Base-by-base conservation (phyloP, 1,140 invertebrate genomes). In the Copidosoma floridanum region DNA sequence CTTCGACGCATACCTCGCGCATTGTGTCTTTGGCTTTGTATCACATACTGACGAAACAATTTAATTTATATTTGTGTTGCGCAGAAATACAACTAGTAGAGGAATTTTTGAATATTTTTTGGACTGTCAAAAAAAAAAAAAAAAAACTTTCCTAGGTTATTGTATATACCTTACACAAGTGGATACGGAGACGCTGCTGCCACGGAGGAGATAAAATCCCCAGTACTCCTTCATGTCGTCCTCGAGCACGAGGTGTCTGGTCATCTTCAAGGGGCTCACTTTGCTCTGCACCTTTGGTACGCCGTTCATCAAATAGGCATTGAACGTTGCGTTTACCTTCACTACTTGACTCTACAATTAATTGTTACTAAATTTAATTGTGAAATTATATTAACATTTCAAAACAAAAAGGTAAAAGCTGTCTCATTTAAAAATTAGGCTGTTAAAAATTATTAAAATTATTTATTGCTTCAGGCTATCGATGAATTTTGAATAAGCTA, bases 161-260 rank as follows among this genome's bases (percentile, higher is more conserved):
- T 29, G 37, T 43, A 29, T 65, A 58, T 78, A 88, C 87, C 88
- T 86, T 7, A 87, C 85, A 77, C 90, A 92, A 57, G 88, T 83
- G 1, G 88, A 88, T 1, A 92, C 85, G 1, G 85, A 88, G 4
- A 91, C 87, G 6, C 82, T 84, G 11, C 89, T 90, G 2, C 89
- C 89, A 66, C 84, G 82, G 1, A 90, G 76, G n/a, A 92, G 75
- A 71, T 91, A 91, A 73, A 91, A 91, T 8, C 89, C 89, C 89
- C 89, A 91, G 70, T 91, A 91, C 72, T 91, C 89, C 72, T 91
- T 91, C 80, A 89, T 88, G 66, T 91, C 89, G 67, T 91, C 89
- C 54, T 88, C 84, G n/a, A 91, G 72, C 12, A 83, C 77, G 50
- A 91, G 68, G 59, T 88, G 81, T 46, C 89, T 81, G 1, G 84